Base-by-base conservation (phyloP, 2,888 invertebrate genomes). In the Macroteleia sp. region DNA sequence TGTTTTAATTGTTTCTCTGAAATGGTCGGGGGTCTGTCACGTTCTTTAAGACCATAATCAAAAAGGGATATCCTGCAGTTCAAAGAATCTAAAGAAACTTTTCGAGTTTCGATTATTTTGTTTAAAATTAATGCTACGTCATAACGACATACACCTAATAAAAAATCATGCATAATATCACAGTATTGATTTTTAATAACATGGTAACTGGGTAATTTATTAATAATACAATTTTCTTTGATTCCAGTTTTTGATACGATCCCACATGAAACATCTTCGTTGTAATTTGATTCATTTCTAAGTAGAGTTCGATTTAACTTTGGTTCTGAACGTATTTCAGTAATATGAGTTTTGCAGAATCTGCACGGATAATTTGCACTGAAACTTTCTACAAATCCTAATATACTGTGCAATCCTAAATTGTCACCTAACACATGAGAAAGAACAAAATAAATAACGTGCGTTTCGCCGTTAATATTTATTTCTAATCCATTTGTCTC, bases 151-250 rank as follows among this genome's bases (percentile, higher is more conserved):
- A 48, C 17, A 2, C 41, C 41, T 61, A 86, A 82, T 73, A 70
- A 82, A 16, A 86, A 46, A 64, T 89, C 87, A 50, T 89, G 89
- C 85, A 88, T 86, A 10, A 87, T 77, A 67, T 88, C 89, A 79
- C 83, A 84, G 5, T 77, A 78, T 6, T 80, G 22, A 79, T 88
- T 89, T 22, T 77, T 61, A 50, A 83, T 83, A 39, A 80, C 57
- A 82, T 89, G 85, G 82, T 85, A 87, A 75, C n/a, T n/a, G 16
- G 14, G 6, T 5, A 28, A 10, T 28, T 48, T 9, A 14, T 48
- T 28, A 10, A 28, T 14, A 16, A 28, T 30, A 28, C 48, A 48
- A 17, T 4, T 10, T 42, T 17, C 20, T n/a, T 22, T 19, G 3
- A 44, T 19, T 19, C 20, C 44, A 1, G 44, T 44, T 44, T 44